A percentile compares a stretch with the other conserved stretches of the same genome.
Evolutionary conservation across 1,140 invertebrate species (phyloP).

Genomic region (Heliconius congener): DNA sequence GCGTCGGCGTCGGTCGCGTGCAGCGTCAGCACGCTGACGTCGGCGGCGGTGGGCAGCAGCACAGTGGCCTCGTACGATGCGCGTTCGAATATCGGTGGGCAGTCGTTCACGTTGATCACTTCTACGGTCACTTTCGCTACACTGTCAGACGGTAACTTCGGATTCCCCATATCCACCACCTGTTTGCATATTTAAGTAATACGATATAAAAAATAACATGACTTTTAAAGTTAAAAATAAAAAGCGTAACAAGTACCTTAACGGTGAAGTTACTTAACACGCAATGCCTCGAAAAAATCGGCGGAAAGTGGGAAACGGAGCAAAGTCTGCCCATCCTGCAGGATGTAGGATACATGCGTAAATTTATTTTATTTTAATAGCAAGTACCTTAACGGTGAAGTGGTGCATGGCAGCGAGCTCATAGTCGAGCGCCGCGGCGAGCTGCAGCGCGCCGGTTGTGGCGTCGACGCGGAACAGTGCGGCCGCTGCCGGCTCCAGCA

Average conservation of each 20-base stretch:
- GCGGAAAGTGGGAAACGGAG: too few relatives aligned
- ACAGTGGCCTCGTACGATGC: constrained; percentile 89
- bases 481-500: constrained; percentile 88
- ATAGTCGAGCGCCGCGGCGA: constrained; percentile 89
- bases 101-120: constrained; percentile 93
- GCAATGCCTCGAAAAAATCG: too few relatives aligned
- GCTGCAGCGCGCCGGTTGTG: constrained; percentile 93
- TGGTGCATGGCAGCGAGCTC: constrained; percentile 87
- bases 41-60: constrained; percentile 89
- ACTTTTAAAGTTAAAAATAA: too few relatives aligned
- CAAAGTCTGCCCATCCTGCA: too few relatives aligned
- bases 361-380: too few relatives aligned
- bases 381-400: constrained; percentile 88
- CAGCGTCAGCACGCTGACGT: constrained; percentile 86
- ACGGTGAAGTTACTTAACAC: too few relatives aligned
- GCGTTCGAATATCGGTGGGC: constrained; percentile 88
- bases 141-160: constrained; percentile 88
- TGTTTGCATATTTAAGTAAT: constrained; percentile 43
- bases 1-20: constrained; percentile 89
- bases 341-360: too few relatives aligned
- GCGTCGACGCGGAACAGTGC: constrained; percentile 93
- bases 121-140: constrained; percentile 88
- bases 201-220: too few relatives aligned
- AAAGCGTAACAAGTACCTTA: too few relatives aligned
- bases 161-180: constrained; percentile 93